Evolutionary conservation across 2,113 vertebrate genomes (phyloP).

Genomic region (Brachyhypopomus gauderio): DNA sequence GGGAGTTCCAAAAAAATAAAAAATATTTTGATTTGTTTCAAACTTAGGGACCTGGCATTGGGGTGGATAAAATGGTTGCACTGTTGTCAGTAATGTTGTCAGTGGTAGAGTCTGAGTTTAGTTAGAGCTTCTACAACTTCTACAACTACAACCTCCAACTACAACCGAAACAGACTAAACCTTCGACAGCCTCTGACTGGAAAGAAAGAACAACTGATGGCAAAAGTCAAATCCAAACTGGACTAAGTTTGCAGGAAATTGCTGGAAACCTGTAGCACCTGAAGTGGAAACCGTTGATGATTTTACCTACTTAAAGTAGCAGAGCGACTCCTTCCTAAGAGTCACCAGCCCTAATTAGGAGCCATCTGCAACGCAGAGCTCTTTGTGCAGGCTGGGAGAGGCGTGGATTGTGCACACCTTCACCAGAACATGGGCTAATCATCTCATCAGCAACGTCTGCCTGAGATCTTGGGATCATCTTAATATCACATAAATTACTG

Average conservation of each 20-base stretch:
- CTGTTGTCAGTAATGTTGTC: too few species aligned
- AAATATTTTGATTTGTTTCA: too few species aligned
- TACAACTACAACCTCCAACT: too few species aligned
- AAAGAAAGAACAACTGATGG: too few species aligned
- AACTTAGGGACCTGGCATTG: too few species aligned
- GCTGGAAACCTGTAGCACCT: background rate
- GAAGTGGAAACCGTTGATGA: background rate
- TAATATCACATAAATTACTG: background rate
- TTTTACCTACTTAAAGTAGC: conserved; percentile 10
- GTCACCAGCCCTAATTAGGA: conserved; percentile 37
- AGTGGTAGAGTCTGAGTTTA: too few species aligned
- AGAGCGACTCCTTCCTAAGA: conserved; percentile 26
- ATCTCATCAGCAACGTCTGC: background rate
- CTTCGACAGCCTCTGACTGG: too few species aligned
- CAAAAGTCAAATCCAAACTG: too few species aligned
- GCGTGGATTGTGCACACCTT: conserved; percentile 2
- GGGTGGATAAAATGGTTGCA: too few species aligned
- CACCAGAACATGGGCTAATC: conserved; percentile 31
- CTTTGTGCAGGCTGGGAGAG: conserved; percentile 4
- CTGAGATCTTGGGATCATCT: background rate
- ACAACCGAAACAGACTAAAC: too few species aligned
- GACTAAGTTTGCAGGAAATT: background rate
- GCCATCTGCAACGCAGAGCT: conserved; percentile 28
- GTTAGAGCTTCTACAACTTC: too few species aligned
- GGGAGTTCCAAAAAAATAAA: too few species aligned